Base-by-base conservation (phyloP, 2,113 vertebrate species). In the Mixornis gularis region DNA sequence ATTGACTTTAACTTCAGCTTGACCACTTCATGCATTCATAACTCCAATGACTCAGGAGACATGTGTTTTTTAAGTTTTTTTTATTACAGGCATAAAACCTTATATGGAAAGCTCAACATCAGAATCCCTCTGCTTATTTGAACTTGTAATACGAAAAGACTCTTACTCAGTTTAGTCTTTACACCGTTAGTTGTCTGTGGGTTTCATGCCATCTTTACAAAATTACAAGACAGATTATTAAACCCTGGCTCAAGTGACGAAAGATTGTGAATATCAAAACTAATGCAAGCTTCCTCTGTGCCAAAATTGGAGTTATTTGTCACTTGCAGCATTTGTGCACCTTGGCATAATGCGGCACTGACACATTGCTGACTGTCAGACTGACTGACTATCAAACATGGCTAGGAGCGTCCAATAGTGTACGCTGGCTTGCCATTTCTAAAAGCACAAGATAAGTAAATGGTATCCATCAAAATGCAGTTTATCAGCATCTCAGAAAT, bases 351-450 rank as follows among this genome's bases (percentile, higher is more conserved):
- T 25, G 32, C 79, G 94, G 76, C 52, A 72, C 26, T 79, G 87
- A 79, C 63, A 89, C 81, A 85, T 16, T 93, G 81, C 84, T 82
- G 71, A 63, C 89, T 88, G 82, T 89, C 89, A 94, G 78, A 81
- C 87, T 72, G 79, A 52, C 89, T 89, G 55, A 85, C 63, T 93
- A 77, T 62, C 62, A 66, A 82, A 55, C 70, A 63, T n/a, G 44
- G 69, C 56, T 83, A 93, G 94, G 80, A 59, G 56, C 74, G 85
- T 77, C 89, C 82, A 87, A 80, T 76, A 89, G 66, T 93, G 87
- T 36, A 53, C 7, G 36, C 56, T 88, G 56, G 12, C 55, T 83
- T 80, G 82, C 87, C 80, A 66, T 76, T 93, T 91, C 89, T 62
- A 64, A 94, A 94, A 72, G 81, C 46, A 43, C 0, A 2, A 53